These are phyloP conservation scores for Potorous gilbertii DNA, from an alignment of 2,797 vertebrate species.

Conservation along the genomic window DNA sequence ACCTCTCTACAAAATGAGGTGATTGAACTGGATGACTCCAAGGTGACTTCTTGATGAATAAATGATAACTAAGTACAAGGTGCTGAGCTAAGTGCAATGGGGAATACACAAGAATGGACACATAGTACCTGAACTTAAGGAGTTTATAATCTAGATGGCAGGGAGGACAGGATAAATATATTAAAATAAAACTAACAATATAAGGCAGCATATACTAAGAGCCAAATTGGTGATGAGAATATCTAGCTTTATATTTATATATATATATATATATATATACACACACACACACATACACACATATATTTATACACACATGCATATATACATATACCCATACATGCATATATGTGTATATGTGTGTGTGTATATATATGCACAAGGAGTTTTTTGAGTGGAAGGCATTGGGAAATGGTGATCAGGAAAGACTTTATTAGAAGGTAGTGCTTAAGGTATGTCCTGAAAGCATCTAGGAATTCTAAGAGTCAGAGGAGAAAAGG, in stretches of 20 bases:
- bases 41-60: not conserved
- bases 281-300: too few species aligned
- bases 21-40: not conserved
- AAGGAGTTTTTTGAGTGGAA: too few species aligned
- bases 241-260: not conserved
- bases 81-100: not conserved
- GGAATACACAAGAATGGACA: not conserved
- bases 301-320: too few species aligned
- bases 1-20: not conserved
- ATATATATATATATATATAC: too few species aligned
- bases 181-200: not conserved
- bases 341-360: too few species aligned
- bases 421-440: not conserved
- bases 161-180: not conserved
- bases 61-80: not conserved
- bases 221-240: not conserved
- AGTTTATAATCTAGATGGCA: not conserved
- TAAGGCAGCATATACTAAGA: not conserved
- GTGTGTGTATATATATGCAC: not conserved
- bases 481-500: not conserved
- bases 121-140: not conserved
- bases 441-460: not conserved
- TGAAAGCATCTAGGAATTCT: not conserved
- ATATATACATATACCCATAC: too few species aligned
- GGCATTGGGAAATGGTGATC: not conserved